Evolutionary conservation across 2,888 invertebrate genomes (phyloP).

Genomic region (Sturmia bella): DNA sequence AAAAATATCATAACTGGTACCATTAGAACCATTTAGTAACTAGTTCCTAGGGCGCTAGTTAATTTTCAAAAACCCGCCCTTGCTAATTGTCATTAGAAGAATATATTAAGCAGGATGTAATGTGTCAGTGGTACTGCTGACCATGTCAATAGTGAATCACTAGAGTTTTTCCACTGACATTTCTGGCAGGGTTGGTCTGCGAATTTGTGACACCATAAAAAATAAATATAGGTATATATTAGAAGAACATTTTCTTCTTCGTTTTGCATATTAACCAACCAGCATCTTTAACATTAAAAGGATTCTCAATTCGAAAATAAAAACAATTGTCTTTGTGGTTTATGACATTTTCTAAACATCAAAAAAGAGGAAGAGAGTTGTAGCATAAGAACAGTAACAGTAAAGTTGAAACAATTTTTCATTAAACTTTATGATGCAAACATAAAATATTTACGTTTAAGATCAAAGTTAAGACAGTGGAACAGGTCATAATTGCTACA

Average conservation of each 20-base stretch:
- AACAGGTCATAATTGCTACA: not conserved
- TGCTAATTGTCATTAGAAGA: too few relatives aligned
- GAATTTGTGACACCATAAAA: conserved; percentile 54
- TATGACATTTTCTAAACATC: conserved; percentile 44
- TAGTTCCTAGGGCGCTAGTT: too few relatives aligned
- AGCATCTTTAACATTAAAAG: not conserved
- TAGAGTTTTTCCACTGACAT: too few relatives aligned
- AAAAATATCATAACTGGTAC: too few relatives aligned
- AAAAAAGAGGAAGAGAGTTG: not conserved
- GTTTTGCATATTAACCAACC: not conserved
- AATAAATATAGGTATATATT: conserved; percentile 6
- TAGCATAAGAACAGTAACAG: not conserved
- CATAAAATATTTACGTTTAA: conserved; percentile 57
- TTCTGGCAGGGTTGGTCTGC: too few relatives aligned
- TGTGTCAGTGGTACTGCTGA: too few relatives aligned
- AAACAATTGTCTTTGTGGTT: conserved; percentile 44
- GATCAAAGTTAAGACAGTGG: conserved; percentile 3
- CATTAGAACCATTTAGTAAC: too few relatives aligned
- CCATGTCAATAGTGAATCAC: too few relatives aligned
- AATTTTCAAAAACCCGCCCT: too few relatives aligned
- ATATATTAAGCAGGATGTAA: too few relatives aligned
- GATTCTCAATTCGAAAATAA: conserved; percentile 19
- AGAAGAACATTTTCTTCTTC: too few relatives aligned
- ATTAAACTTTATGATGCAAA: conserved; percentile 66
- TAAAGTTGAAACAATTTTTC: conserved; percentile 65